Base-by-base conservation (phyloP, 2,113 vertebrate genomes). In the Monopterus albus region DNA sequence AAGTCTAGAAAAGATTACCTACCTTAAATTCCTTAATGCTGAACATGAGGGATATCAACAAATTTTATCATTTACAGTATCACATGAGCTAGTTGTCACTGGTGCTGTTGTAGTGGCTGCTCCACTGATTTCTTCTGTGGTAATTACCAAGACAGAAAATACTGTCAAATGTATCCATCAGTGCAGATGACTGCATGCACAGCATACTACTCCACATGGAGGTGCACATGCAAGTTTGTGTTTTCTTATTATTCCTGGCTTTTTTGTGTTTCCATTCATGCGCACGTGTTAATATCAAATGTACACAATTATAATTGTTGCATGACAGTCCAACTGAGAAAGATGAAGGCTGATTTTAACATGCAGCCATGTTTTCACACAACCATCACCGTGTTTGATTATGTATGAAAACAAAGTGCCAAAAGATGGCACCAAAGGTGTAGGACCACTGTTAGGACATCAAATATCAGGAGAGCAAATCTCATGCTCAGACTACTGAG, bases 11-110 rank as follows among this genome's bases (percentile, higher is more conserved):
- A 40, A 43, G 65, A 45, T n/a, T 4, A 7, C 4, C 43, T n/a
- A 2, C 12, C 2, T 52, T 45, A 23, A n/a, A 67, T 53, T 31
- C 51, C 57, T 65, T 42, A 51, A 67, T 23, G 36, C 12, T 53
- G 9, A 36, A 72, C 78, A 74, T 55, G 3, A 18, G 1, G 38
- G 0, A 71, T n/a, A 71, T 25, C 7, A 14, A 29, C 26, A 63
- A 62, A 20, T 64, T 69, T 86, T 89, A 86, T 65, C 52, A 59
- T 86, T 85, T 82, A 87, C 51, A 74, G 66, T 88, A 82, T 84
- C 4, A 56, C 89, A 91, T 85, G 84, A 85, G 49, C 31, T 79
- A 89, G 67, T 76, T 81, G 63, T 79, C 85, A 23, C 46, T 74
- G 83, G 55, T 73, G 58, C 61, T 62, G 74, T n/a, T 60, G 50